Evolutionary conservation across 2,888 invertebrate species (phyloP).

Genomic region (Caenorhabditis macrosperma): DNA sequence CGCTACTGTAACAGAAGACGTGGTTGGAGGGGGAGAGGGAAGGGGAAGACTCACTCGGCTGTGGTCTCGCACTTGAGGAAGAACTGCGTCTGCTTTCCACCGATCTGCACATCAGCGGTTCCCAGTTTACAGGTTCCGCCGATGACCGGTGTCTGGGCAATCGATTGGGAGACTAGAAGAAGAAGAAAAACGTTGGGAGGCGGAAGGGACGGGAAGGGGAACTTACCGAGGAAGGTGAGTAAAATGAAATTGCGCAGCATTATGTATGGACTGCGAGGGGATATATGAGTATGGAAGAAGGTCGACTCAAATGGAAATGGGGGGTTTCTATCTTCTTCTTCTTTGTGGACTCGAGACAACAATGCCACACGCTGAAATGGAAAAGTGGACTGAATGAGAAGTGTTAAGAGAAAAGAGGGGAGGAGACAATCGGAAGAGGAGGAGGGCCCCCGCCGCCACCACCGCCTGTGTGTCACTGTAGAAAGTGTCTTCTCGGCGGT

Average conservation of each 20-base stretch:
- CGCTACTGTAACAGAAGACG: conserved; percentile 66
- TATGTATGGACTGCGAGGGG: conserved; percentile 29
- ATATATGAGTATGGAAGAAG: conserved; percentile 37
- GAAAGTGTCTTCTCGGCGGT: conserved; percentile 42
- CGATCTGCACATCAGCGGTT: conserved; percentile 78
- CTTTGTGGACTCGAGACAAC: conserved; percentile 46
- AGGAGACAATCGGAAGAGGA: neutral
- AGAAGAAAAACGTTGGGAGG: neutral
- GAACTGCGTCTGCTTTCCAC: conserved; percentile 80
- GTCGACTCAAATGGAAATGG: conserved; percentile 43
- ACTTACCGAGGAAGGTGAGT: conserved; percentile 55
- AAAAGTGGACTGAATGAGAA: neutral
- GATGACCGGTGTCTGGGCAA: conserved; percentile 77
- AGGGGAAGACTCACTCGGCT: conserved; percentile 69
- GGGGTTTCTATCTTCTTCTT: conserved; percentile 40
- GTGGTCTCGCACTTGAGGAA: conserved; percentile 78
- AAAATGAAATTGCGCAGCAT: conserved; percentile 56
- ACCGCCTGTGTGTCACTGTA: conserved; percentile 23
- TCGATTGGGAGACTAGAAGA: conserved; percentile 17
- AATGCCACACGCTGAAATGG: conserved; percentile 46
- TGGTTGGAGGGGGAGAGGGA: neutral
- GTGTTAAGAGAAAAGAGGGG: conserved; percentile 11
- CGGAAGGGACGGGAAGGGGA: neutral
- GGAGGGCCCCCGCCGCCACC: too few species aligned
- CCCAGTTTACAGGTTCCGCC: conserved; percentile 79